phyloP scores from a whole-genome alignment of 1,140 invertebrate species.

The Solenopsis invicta region DNA sequence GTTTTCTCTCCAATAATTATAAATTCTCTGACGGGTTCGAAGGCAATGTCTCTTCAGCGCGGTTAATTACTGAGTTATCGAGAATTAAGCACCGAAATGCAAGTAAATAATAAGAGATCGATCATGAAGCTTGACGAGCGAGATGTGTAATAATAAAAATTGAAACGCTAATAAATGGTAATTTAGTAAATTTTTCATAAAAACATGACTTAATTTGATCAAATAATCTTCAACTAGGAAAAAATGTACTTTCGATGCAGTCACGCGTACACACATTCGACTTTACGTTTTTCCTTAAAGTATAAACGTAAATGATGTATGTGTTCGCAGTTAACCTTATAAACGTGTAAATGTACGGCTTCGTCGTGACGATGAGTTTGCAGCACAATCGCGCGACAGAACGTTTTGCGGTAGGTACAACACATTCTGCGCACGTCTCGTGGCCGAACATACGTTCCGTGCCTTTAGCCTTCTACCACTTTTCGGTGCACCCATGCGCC shows the following conservation, averaged over 20 bases:
- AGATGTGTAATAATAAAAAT: not conserved
- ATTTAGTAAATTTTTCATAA: not conserved
- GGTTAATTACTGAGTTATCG: constrained; percentile 35
- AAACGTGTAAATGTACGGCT: not conserved
- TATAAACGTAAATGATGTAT: not conserved
- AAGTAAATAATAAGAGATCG: not conserved
- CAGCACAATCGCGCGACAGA: constrained; percentile 74
- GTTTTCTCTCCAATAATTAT: constrained; percentile 42
- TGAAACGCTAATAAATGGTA: not conserved
- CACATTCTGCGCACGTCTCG: constrained; percentile 78
- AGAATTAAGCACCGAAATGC: constrained; percentile 14
- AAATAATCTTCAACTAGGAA: not conserved
- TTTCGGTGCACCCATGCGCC: constrained; percentile 66
- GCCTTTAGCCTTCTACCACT: constrained; percentile 63
- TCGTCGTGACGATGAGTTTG: constrained; percentile 22
- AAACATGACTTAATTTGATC: too few species aligned
- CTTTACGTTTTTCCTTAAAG: not conserved
- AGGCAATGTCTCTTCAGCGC: not conserved
- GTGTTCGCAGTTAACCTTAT: not conserved
- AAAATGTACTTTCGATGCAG: not conserved
- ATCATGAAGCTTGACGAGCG: not conserved
- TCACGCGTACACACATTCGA: not conserved
- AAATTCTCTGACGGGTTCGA: not conserved
- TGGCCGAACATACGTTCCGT: constrained; percentile 57
- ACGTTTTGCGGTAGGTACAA: constrained; percentile 74